Conservation (phyloP, 2,113 vertebrate species). For the Nibea albiflora region DNA sequence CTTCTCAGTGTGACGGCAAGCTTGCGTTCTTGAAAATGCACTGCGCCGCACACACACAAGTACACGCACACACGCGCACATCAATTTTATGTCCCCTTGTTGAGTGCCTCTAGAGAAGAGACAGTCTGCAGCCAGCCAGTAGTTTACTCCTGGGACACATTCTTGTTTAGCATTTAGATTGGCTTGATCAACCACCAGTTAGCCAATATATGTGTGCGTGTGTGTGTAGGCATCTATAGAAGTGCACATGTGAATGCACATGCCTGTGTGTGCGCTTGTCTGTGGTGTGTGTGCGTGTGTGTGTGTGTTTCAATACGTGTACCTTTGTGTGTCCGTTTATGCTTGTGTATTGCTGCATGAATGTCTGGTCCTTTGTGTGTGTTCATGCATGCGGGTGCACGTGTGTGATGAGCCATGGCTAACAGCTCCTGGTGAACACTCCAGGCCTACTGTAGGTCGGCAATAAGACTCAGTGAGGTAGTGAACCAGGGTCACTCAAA, state of each 20-base stretch:
- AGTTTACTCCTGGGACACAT: constrained; percentile 71
- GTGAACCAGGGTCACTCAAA: constrained; percentile 77
- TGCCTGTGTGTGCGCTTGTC: background rate
- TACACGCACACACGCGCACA: constrained; percentile 16
- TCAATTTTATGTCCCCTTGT: constrained; percentile 64
- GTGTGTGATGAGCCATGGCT: constrained; percentile 74
- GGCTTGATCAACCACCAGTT: constrained; percentile 79
- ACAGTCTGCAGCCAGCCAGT: constrained; percentile 70
- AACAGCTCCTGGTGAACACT: constrained; percentile 66
- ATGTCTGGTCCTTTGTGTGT: constrained; percentile 23
- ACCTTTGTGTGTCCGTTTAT: background rate
- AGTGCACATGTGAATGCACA: constrained; percentile 27
- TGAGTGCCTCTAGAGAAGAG: constrained; percentile 65
- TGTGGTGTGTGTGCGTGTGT: constrained; percentile 6
- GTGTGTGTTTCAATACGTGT: background rate
- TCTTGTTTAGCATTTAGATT: constrained; percentile 85
- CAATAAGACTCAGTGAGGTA: constrained; percentile 63
- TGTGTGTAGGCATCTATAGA: constrained; percentile 33
- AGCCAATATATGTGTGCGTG: constrained; percentile 39
- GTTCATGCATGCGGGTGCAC: constrained; percentile 12
- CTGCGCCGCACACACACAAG: constrained; percentile 6
- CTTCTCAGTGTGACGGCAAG: constrained; percentile 30
- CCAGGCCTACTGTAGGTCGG: constrained; percentile 55
- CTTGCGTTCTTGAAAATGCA: constrained; percentile 32
- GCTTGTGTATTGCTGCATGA: constrained; percentile 2